Evolutionary conservation across 2,888 invertebrate genomes (phyloP).

Genomic region (Eucera pruinosa): DNA sequence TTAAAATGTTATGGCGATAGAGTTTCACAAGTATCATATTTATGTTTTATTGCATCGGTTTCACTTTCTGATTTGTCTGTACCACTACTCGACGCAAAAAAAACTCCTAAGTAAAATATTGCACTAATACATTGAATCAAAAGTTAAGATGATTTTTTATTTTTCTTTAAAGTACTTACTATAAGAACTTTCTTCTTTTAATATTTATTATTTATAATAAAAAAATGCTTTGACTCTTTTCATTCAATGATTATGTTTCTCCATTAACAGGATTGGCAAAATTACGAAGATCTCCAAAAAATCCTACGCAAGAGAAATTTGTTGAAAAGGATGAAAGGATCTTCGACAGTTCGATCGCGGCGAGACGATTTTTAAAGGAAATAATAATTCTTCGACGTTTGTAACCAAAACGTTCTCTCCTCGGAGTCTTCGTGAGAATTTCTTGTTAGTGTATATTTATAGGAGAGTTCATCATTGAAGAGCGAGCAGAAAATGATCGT

Average conservation of each 20-base stretch:
- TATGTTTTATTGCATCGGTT: conserved; percentile 14
- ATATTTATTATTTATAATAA: background rate
- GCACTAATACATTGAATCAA: background rate
- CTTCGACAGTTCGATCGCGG: background rate
- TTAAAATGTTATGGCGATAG: background rate
- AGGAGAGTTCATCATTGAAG: conserved; percentile 5
- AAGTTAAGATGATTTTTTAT: too few relatives aligned
- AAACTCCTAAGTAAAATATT: background rate
- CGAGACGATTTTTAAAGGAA: conserved; percentile 3
- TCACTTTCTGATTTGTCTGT: conserved; percentile 15
- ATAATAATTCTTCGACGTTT: conserved; percentile 15
- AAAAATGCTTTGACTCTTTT: background rate
- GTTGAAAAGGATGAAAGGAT: conserved; percentile 19
- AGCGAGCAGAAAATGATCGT: conserved; percentile 17
- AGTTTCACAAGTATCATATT: conserved; percentile 6
- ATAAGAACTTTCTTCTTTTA: background rate
- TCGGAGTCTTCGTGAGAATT: conserved; percentile 4
- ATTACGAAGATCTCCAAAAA: conserved; percentile 29
- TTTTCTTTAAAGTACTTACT: background rate
- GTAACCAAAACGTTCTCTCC: background rate
- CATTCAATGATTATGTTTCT: conserved; percentile 17
- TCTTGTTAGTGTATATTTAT: conserved; percentile 19
- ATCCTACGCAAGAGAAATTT: conserved; percentile 18
- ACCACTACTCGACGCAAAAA: background rate
- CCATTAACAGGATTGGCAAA: conserved; percentile 49